Conservation (phyloP, 2,113 vertebrate species). For the Planiliza haematocheilus region DNA sequence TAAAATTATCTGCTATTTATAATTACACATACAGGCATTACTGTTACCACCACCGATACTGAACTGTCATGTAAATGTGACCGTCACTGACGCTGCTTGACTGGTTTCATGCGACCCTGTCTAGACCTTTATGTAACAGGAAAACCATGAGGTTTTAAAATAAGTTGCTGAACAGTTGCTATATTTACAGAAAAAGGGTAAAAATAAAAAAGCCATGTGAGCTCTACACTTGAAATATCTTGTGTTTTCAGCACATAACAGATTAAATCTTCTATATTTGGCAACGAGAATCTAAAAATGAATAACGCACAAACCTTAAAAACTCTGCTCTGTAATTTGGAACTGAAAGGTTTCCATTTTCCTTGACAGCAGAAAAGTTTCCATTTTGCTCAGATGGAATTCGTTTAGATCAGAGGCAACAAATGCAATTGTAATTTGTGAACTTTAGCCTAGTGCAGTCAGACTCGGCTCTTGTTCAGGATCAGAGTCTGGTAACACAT, state of each 20-base stretch:
- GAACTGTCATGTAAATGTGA: not conserved
- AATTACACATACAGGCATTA: not conserved
- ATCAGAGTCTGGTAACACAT: too few relatives aligned
- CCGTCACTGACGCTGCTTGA: not conserved
- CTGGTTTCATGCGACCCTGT: not conserved
- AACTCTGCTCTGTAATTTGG: constrained; percentile 7
- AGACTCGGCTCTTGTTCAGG: too few relatives aligned
- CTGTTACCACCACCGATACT: constrained; percentile 13
- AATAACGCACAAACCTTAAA: too few relatives aligned
- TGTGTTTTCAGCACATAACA: too few relatives aligned
- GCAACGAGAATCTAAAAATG: not conserved
- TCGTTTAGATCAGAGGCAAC: too few relatives aligned
- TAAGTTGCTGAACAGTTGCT: too few relatives aligned
- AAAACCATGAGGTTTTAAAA: too few relatives aligned
- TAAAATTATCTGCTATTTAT: constrained; percentile 13
- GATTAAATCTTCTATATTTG: not conserved
- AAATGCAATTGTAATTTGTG: too few relatives aligned
- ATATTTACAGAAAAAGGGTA: not conserved
- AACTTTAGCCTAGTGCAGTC: too few relatives aligned
- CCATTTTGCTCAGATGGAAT: too few relatives aligned
- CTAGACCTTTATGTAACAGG: too few relatives aligned
- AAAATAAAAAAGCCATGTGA: not conserved
- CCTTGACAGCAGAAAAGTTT: not conserved
- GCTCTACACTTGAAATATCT: not conserved
- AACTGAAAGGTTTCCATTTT: not conserved